Percentiles rank a stretch among this genome's conserved stretches.
Conservation (phyloP, 2,888 invertebrate genomes). For the Charanyca ferruginea region DNA sequence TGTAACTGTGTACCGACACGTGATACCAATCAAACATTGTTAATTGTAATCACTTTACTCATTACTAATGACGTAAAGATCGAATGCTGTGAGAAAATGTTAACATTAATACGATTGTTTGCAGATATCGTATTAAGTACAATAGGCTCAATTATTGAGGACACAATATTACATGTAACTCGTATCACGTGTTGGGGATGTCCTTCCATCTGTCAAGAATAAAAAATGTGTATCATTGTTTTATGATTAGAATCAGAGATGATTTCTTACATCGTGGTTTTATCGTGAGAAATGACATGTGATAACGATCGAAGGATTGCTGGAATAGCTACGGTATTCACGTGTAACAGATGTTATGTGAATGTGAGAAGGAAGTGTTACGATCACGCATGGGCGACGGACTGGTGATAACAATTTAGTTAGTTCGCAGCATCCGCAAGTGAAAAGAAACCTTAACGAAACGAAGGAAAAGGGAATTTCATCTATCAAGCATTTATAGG, state of each 20-base stretch:
- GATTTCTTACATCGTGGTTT: constrained; percentile 13
- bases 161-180: neutral
- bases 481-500: no score
- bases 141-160: constrained; percentile 28
- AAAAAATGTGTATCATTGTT: constrained; percentile 29
- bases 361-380: neutral
- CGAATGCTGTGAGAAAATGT: constrained; percentile 49
- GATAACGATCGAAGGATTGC: constrained; percentile 20
- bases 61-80: constrained; percentile 37
- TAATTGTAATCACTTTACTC: constrained; percentile 32
- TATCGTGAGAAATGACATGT: constrained; percentile 28
- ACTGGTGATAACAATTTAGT: neutral
- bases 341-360: neutral
- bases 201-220: constrained; percentile 21
- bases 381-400: neutral
- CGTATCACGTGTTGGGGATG: constrained; percentile 32
- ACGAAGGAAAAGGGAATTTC: no score
- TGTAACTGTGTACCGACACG: constrained; percentile 18
- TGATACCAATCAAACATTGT: constrained; percentile 7
- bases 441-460: no score
- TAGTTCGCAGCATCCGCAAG: neutral
- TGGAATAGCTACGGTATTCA: neutral
- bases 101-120: constrained; percentile 24
- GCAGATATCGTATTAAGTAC: constrained; percentile 14
- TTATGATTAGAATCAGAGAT: constrained; percentile 20